A percentile compares a stretch with the other conserved stretches of the same genome.
These are phyloP conservation scores for Paraescarpia echinospica DNA, from an alignment of 1,140 invertebrate genomes.

Conservation along the genomic window DNA sequence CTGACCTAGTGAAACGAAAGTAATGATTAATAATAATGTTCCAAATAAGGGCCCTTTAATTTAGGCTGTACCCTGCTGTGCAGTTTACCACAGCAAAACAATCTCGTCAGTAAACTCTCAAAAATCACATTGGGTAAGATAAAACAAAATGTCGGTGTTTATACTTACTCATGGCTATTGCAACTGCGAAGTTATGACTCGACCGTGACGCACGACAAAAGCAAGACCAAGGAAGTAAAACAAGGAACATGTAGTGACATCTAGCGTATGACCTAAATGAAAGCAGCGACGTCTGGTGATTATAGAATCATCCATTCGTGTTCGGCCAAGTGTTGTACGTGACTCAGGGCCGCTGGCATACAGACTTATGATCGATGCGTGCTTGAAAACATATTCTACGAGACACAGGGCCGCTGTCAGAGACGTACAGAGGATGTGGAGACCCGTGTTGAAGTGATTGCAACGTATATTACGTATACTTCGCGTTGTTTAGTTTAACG, in stretches of 20 bases:
- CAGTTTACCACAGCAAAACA: background rate
- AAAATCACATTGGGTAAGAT: background rate
- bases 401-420: too few relatives aligned
- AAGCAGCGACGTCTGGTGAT: background rate
- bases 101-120: background rate
- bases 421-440: too few relatives aligned
- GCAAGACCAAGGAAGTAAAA: background rate
- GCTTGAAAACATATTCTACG: too few relatives aligned
- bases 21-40: background rate
- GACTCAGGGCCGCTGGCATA: too few relatives aligned
- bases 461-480: too few relatives aligned
- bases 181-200: background rate
- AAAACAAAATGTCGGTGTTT: background rate
- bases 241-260: background rate
- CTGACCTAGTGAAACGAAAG: background rate
- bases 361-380: too few relatives aligned
- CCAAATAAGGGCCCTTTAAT: too few relatives aligned
- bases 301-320: background rate
- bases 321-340: too few relatives aligned
- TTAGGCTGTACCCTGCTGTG: background rate
- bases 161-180: background rate
- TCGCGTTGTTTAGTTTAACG: too few relatives aligned
- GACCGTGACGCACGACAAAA: background rate
- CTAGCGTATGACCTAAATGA: background rate
- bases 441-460: too few relatives aligned